Base-by-base conservation (phyloP, 92 coral and sea anemone genomes). In the Chrysogorgia sp. region DNA sequence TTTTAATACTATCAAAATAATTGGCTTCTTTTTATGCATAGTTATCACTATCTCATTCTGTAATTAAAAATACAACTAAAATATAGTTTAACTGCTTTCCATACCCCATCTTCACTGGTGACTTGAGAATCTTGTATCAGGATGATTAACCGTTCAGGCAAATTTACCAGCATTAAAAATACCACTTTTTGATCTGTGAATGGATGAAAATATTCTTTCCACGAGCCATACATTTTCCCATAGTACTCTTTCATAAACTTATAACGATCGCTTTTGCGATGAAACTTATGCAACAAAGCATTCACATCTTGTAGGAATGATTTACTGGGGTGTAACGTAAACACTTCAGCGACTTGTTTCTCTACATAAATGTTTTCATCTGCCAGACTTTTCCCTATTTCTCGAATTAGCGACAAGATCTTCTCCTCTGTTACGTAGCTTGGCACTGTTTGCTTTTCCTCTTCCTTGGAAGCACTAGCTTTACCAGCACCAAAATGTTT, bases 181-280 rank as follows among this genome's bases (percentile, higher is more conserved):
- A 7, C 74, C 9, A 66, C 8, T 37, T 25, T 66, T 23, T 64
- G 33, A 25, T 66, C 55, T 6, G 26, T 10, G 26, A 1, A 66
- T 2, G 52, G 74, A 40, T 40, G 74, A 26, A 66, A 66, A 66
- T 66, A 40, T 17, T 66, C 52, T 40, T 40, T 17, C 74, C 74
- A 66, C 17, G 33, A 3, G 26, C 23, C 9, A 31, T 66, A 33
- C 1, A 52, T 66, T 15, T 10, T 40, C 10, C 74, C 74, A 66
- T 66, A 66, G 47, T 33, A 66, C 50, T 66, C 74, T 31, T 66
- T 66, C 24, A 66, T 1, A 35, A 66, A 40, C 4, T 66, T 66
- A 2, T 66, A 49, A n/a, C 26, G 10, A 25, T 33, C 30, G 20
- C 30, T 26, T 33, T 63, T 63, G 14, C 45, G 26, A 26, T 63